A percentile compares a stretch with the other conserved stretches of the same genome.
phyloP scores from a whole-genome alignment of 2,113 vertebrate genomes.

The Thalassarche chlororhynchos region DNA sequence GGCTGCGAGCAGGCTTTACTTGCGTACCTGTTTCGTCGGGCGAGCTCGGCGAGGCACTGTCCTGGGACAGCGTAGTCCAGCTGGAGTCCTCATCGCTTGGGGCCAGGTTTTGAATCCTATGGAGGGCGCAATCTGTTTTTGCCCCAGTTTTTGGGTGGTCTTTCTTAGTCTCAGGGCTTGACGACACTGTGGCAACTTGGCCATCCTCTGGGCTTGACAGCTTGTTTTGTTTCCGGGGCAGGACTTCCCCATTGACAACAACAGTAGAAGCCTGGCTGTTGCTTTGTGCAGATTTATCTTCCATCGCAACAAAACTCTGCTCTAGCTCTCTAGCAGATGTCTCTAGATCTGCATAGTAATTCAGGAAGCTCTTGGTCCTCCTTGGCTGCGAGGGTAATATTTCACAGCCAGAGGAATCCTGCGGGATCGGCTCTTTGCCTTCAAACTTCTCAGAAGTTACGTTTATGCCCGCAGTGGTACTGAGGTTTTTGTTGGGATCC shows the following conservation, averaged over 20 bases:
- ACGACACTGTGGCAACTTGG: conserved; percentile 78
- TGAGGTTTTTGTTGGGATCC: conserved; percentile 86
- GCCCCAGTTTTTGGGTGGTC: conserved; percentile 87
- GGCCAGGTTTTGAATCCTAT: conserved; percentile 87
- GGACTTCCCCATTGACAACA: conserved; percentile 66
- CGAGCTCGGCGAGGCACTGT: conserved; percentile 87
- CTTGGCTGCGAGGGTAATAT: conserved; percentile 75
- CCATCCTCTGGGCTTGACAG: conserved; percentile 79
- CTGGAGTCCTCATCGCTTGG: conserved; percentile 97
- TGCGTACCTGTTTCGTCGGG: conserved; percentile 88
- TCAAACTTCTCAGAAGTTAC: conserved; percentile 88
- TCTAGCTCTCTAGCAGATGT: conserved; percentile 76
- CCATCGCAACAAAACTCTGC: conserved; percentile 49
- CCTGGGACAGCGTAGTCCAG: conserved; percentile 97
- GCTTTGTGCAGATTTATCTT: conserved; percentile 71
- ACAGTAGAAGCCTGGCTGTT: conserved; percentile 56
- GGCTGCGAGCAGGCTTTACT: neutral
- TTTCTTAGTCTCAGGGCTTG: conserved; percentile 91
- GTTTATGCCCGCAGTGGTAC: conserved; percentile 64
- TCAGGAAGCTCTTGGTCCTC: conserved; percentile 94
- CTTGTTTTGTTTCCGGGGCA: conserved; percentile 73
- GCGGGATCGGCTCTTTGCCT: conserved; percentile 78
- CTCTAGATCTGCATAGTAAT: conserved; percentile 88
- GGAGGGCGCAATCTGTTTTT: conserved; percentile 89
- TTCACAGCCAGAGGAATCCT: conserved; percentile 72